These are phyloP conservation scores for Solen grandis DNA, from an alignment of 1,140 invertebrate genomes.

Conservation along the genomic window DNA sequence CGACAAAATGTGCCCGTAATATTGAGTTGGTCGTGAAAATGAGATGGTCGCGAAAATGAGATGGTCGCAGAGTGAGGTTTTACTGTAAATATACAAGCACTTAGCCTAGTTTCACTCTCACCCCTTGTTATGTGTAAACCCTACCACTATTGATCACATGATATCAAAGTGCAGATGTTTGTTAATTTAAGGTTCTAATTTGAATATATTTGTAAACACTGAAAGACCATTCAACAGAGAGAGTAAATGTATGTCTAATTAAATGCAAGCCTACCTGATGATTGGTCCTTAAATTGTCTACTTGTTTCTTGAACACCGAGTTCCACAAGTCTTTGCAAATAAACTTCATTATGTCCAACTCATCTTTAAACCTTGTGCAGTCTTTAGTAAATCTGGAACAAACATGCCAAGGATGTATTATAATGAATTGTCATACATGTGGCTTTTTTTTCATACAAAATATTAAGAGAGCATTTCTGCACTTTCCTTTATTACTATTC, in stretches of 20 bases:
- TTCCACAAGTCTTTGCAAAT: conserved; percentile 99
- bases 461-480: not conserved
- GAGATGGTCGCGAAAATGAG: too few relatives aligned
- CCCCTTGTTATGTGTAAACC: too few relatives aligned
- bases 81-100: too few relatives aligned
- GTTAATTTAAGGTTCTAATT: too few relatives aligned
- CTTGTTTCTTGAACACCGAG: conserved; percentile 97
- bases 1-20: too few relatives aligned
- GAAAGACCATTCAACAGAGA: too few relatives aligned
- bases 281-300: conserved; percentile 99
- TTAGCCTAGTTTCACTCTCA: too few relatives aligned
- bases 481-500: not conserved
- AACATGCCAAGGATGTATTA: not conserved
- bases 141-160: too few relatives aligned
- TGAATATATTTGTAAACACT: too few relatives aligned
- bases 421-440: not conserved
- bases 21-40: too few relatives aligned
- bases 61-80: too few relatives aligned
- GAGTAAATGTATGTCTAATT: not conserved
- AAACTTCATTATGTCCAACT: conserved; percentile 99
- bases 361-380: conserved; percentile 96
- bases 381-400: conserved; percentile 90
- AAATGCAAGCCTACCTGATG: conserved; percentile 85
- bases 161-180: too few relatives aligned
- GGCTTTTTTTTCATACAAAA: not conserved